phyloP scores from a whole-genome alignment of 1,140 invertebrate genomes.

The Caenorhabditis briggsae region DNA sequence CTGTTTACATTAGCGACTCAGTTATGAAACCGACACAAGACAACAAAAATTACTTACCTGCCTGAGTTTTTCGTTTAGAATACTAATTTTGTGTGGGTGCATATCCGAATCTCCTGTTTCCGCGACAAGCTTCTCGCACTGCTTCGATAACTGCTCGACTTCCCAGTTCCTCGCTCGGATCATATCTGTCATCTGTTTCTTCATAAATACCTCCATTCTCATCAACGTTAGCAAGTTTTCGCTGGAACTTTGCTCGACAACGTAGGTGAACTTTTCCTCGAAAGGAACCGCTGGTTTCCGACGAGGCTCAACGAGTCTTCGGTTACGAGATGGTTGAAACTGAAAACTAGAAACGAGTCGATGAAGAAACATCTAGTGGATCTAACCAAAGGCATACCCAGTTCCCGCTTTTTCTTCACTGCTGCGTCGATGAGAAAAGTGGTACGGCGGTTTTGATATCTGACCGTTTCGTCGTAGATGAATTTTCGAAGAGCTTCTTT shows the following conservation, averaged over 20 bases:
- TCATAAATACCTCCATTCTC: conserved; percentile 31
- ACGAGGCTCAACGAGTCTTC: neutral
- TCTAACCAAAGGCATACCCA: conserved; percentile 43
- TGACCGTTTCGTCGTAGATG: neutral
- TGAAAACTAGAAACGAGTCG: neutral
- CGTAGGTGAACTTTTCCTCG: conserved; percentile 21
- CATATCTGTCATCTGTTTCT: conserved; percentile 55
- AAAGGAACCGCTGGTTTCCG: neutral
- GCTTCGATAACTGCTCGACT: conserved; percentile 38
- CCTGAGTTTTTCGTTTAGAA: conserved; percentile 22
- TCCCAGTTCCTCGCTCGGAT: conserved; percentile 45
- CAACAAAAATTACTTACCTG: too few species aligned
- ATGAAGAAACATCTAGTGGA: neutral
- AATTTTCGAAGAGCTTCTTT: conserved; percentile 12
- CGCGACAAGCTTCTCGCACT: conserved; percentile 25
- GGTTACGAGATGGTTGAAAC: conserved; percentile 22
- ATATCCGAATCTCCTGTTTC: conserved; percentile 33
- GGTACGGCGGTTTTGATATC: neutral
- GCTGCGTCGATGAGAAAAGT: neutral
- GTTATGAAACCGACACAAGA: too few species aligned
- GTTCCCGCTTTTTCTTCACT: conserved; percentile 6
- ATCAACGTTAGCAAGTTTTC: conserved; percentile 28
- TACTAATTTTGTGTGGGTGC: conserved; percentile 50
- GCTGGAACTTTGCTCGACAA: conserved; percentile 36
- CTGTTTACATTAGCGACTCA: too few species aligned